A percentile compares a stretch with the other conserved stretches of the same genome.
phyloP scores from a whole-genome alignment of 2,113 vertebrate genomes.

The Nymphicus hollandicus region DNA sequence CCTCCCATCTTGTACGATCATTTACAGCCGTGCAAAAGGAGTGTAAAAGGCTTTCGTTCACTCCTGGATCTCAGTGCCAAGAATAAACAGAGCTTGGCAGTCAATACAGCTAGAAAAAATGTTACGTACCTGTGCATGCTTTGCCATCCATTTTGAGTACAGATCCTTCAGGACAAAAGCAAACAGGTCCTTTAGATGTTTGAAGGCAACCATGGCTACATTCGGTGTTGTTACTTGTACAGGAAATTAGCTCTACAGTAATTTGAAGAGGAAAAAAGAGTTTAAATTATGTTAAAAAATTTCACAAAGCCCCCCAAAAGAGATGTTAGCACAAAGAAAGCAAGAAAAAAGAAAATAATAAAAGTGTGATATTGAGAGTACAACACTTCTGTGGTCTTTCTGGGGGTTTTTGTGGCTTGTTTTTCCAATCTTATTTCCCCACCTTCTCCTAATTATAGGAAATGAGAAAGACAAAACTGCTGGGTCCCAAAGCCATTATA shows the following conservation, averaged over 20 bases:
- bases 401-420: not conserved
- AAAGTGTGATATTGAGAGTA: not conserved
- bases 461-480: not conserved
- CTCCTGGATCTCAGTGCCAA: not conserved
- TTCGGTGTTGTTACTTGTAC: slow-evolving; percentile 66
- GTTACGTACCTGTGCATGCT: slow-evolving; percentile 81
- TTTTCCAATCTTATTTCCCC: not conserved
- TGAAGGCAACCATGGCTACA: slow-evolving; percentile 85
- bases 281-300: not conserved
- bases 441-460: not conserved
- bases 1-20: not conserved
- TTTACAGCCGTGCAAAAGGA: not conserved
- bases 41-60: not conserved
- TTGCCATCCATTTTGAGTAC: slow-evolving; percentile 79
- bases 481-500: not conserved
- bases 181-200: slow-evolving; percentile 76
- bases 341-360: accelerated
- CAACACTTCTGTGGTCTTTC: not conserved
- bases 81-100: not conserved
- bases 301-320: not conserved
- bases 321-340: not conserved
- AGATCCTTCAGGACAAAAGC: slow-evolving; percentile 88
- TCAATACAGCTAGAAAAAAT: not conserved
- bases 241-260: slow-evolving; percentile 78
- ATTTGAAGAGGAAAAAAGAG: not conserved